Conservation (phyloP, 35 echinoderm and acorn worm genomes). For the Acanthaster planci region DNA sequence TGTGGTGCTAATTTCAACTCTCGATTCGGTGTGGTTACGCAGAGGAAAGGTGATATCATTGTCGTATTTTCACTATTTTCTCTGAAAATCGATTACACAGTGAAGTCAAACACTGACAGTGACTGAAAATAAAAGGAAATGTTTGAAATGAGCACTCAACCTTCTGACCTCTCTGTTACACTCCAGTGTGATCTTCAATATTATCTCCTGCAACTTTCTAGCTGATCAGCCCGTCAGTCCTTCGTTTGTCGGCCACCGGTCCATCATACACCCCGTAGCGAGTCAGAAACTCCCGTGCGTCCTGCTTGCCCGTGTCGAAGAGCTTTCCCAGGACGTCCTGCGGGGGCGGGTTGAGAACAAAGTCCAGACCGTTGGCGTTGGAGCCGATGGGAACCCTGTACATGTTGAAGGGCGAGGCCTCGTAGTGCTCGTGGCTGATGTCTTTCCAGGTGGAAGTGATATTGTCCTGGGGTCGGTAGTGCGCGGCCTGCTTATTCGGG, state of each 20-base stretch:
- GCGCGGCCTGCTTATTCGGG: constrained; percentile 58
- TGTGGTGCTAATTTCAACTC: no score
- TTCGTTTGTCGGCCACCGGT: background rate
- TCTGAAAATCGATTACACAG: no score
- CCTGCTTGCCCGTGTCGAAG: constrained; percentile 30
- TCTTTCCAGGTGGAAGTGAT: constrained; percentile 58
- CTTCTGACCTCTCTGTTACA: no score
- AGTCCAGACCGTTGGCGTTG: background rate
- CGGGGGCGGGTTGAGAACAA: constrained; percentile 49
- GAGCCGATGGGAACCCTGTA: constrained; percentile 41
- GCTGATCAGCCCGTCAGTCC: background rate
- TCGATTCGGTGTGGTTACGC: no score
- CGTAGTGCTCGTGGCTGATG: constrained; percentile 63
- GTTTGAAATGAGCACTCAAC: no score
- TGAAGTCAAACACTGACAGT: no score
- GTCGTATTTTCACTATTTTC: no score
- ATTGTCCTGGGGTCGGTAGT: constrained; percentile 51
- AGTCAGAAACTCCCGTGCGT: constrained; percentile 53
- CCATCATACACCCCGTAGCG: constrained; percentile 55
- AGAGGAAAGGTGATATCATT: no score
- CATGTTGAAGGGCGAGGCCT: constrained; percentile 57
- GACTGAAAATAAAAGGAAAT: no score
- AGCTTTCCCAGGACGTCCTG: constrained; percentile 32
- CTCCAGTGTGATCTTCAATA: no score
- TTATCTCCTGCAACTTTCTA: no score